Base-by-base conservation (phyloP, 1,140 invertebrate species). In the Aphelinus certus region DNA sequence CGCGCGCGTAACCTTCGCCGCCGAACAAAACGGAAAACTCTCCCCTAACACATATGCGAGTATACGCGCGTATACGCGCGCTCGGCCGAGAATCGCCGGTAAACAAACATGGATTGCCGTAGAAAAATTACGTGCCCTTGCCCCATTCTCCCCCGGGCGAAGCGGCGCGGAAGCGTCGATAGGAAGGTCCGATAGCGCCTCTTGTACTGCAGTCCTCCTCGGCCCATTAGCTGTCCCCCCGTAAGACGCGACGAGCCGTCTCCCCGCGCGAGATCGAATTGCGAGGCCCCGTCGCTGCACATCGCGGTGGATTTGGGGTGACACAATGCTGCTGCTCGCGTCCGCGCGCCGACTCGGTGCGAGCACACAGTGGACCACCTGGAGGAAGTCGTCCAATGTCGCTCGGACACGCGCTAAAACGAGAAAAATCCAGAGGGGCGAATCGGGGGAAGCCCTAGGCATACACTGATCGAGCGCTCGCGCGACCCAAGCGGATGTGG, bases 331-430 rank as follows among this genome's bases (percentile, higher is more conserved):
- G 49, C 26, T 26, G 26, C 26, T 26, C 26, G 26, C 26, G 26
- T 26, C 26, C 26, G 26, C 26, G 26, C 26, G 26, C 26, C 26
- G 26, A 26, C 26, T 26, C 26, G 26, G 26, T 26, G 26, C 26
- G 26, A 26, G 26, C 26, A 26, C 26, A 26, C 26, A 26, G 26
- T 26, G 26, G 71, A 76, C 75, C 73, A 76, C 70, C 64, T 76
- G 71, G 76, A 77, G 71, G 72, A 75, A 73, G 63, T 26, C 26
- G 26, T 26, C 26, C 26, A 26, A 26, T 26, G 26, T 26, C 26
- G 67, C 66, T 70, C 72, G 53, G 61, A 62, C 71, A 61, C 56
- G 47, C 60, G 26, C 26, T 26, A 26, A 26, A 26, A 26, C 26
- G 26, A 26, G 26, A 26, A 26, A 26, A 26, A 26, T 26, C 26